Evolutionary conservation across 2,797 vertebrate species (phyloP), one percentile per base, ranked within the genome.

Genomic region (Chaenodraco wilsoni): DNA sequence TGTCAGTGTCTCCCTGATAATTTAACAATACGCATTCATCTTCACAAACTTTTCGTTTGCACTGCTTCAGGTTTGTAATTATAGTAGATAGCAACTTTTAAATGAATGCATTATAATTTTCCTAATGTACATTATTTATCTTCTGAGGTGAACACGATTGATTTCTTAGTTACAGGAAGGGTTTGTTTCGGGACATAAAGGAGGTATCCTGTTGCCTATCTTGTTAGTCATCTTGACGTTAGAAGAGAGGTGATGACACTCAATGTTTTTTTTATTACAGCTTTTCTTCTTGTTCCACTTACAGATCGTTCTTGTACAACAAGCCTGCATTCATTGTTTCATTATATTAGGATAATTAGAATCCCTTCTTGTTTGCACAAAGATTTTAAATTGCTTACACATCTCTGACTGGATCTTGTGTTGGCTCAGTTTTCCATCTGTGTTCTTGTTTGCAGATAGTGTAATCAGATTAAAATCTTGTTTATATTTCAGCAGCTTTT

Each of bases 221-320:
- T 81, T 56, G 58, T 79, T 67, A 59, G 59, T 70, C 69, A 92
- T 92, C 87, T 92, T 93, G 91, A 91, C 82, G 81, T 88, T 79
- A 81, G 69, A 72, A 27, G 50, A 10, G 43, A 12, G 9, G 45
- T 77, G 85, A 87, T 81, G 75, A 81, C 85, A 87, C 46, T 31
- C 46, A 16, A 13, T 81, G 71, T 82, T 83, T 81, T 78, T 76
- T 49, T 82, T 78, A 19, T 17, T 37, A 19, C 64, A 49, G 43
- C 16, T 45, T 56, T 54, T 66, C 78, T 60, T 21, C 44, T 73
- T 3, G 5, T 58, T 60, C 56, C 50, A 76, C 41, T n/a, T 66
- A 23, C 51, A 49, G 33, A 37, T 31, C 40, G 59, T 61, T 74
- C 37, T 59, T 74, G 37, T 7, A 37, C 19, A 52, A 17, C 8